Base-by-base conservation (phyloP, 2,113 vertebrate species). In the Australoheros scitulus region DNA sequence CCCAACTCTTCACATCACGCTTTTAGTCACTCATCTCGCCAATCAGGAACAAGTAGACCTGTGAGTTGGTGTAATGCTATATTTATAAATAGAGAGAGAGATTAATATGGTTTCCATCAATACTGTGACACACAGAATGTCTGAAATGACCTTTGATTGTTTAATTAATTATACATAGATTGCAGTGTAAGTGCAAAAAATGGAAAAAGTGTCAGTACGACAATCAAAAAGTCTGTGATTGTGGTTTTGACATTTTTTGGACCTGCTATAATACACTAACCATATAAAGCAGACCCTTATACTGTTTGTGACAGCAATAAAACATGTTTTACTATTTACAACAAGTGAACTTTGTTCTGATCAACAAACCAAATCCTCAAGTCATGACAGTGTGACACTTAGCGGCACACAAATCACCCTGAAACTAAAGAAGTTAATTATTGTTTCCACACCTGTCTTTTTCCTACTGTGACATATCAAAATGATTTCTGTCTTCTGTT, bases 1-100 rank as follows among this genome's bases (percentile, higher is more conserved):
- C 57, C 96, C 96, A 22, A 97, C 96, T 0, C 96, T 99, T 41
- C 98, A 99, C 84, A 87, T 99, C 82, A 99, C 98, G 1, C 95
- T 99, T 41, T 93, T 99, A 6, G 96, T 99, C 93, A 97, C 97
- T 89, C 95, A 97, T 88, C 94, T 99, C 61, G 92, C 96, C 77
- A 97, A 55, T 84, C 95, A 98, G 93, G 96, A 97, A 87, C 97
- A 98, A 92, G 89, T 99, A 36, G 93, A 94, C 77, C 61, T 88
- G 98, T 99, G 95, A 95, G 98, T 91, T 20, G 13, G 79, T 50
- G 20, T 10, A 7, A 41, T 57, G 24, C n/a, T 36, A 38, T 38
- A 10, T 38, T 38, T 38, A 38, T 9, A 38, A 10, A 38, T 2
- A 10, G 36, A 38, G 36, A 34, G 34, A 34, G 34, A 38, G 2